phyloP scores from a whole-genome alignment of 2,113 vertebrate genomes.

The Ageneiosus marmoratus region DNA sequence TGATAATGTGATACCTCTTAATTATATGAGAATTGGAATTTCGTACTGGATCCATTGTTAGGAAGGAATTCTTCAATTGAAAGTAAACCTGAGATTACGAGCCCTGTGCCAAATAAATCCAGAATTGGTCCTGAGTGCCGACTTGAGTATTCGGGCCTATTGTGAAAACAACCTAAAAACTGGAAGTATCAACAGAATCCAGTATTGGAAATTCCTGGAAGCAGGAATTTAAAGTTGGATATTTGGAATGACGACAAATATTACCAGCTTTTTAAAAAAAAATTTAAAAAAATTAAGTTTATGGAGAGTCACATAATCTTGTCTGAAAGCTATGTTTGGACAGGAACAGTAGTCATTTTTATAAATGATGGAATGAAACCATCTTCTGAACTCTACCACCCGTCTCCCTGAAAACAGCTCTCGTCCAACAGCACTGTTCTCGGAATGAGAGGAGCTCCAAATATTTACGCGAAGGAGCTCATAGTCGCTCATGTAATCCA shows the following conservation, averaged over 20 bases:
- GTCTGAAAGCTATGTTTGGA: background rate
- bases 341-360: background rate
- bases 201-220: background rate
- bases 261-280: background rate
- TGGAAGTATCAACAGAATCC: background rate
- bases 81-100: background rate
- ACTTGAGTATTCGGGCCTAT: background rate
- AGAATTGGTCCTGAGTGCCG: background rate
- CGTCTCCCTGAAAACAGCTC: background rate
- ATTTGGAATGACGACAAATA: background rate
- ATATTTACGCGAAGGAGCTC: slow-evolving; percentile 53
- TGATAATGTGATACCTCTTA: background rate
- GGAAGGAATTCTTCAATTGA: background rate
- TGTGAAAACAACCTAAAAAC: background rate
- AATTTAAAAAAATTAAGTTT: too few relatives aligned
- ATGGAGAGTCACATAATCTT: background rate
- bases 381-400: background rate
- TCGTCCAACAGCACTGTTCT: slow-evolving; percentile 1
- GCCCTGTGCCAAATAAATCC: background rate
- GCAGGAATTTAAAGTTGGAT: background rate
- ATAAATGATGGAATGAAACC: background rate
- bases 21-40: background rate
- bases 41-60: background rate
- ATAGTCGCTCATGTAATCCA: slow-evolving; percentile 42
- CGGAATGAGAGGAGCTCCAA: slow-evolving; percentile 48